A percentile compares a stretch with the other conserved stretches of the same genome.
phyloP scores from a whole-genome alignment of 64 coral and sea anemone species.

The Porites australiensis region DNA sequence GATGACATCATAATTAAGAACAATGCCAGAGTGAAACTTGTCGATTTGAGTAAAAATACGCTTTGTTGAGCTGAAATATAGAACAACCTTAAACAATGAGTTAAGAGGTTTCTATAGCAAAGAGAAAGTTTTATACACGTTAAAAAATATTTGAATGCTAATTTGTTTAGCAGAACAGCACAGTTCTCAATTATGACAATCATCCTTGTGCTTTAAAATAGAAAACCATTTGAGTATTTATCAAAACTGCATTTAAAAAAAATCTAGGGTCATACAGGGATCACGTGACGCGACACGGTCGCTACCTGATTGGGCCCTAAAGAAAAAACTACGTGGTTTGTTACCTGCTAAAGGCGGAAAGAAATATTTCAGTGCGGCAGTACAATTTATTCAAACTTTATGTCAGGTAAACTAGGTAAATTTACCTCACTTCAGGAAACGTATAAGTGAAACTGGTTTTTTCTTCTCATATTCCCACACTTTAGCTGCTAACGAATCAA shows the following conservation, averaged over 20 bases:
- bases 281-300: slow-evolving; percentile 25
- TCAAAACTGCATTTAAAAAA: neutral
- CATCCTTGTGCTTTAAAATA: neutral
- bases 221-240: no score
- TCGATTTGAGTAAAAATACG: neutral
- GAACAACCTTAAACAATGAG: neutral
- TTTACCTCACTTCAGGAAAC: no score
- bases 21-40: neutral
- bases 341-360: neutral
- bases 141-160: no score
- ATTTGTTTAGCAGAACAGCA: neutral
- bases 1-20: neutral
- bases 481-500: neutral
- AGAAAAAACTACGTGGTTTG: neutral
- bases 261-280: neutral
- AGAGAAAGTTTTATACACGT: no score
- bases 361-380: neutral
- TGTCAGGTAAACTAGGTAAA: no score
- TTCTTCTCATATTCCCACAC: neutral
- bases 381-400: neutral
- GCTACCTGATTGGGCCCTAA: slow-evolving; percentile 20
- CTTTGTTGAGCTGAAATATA: neutral
- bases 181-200: neutral
- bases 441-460: neutral
- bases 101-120: neutral